Base-by-base conservation (phyloP, 2,888 invertebrate genomes). In the Nomada flava region DNA sequence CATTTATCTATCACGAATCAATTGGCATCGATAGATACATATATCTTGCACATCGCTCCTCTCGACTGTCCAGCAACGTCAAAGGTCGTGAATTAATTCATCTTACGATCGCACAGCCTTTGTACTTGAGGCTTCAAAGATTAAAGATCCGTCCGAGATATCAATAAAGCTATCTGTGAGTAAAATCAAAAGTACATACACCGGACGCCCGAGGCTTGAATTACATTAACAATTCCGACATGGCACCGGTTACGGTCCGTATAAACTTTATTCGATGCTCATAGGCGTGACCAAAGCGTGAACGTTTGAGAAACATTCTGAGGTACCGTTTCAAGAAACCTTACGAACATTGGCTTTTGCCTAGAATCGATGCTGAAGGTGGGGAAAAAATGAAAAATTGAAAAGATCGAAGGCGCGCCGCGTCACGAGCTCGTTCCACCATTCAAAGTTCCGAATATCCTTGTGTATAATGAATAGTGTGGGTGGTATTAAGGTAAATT, bases 211-310 rank as follows among this genome's bases (percentile, higher is more conserved):
- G 36, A 13, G 79, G 79, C 69, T 52, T 79, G 78, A 57, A 78
- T 79, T 57, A 47, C 78, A 79, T 68, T 78, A 79, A 50, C 63
- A 42, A 36, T 79, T 69, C 79, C 18, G 79, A 79, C 78, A 78
- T 78, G 77, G 78, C 62, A 57, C 23, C 50, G 68, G 77, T 68
- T 78, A 77, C 18, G 79, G 62, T 57, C 52, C 50, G 65, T 72
- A 72, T 72, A 47, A 50, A 26, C 59, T 53, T 72, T 72, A 80
- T 71, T 72, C 80, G 63, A 80, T 71, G 68, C 44, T 52, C 23
- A 26, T 44, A 64, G 72, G 72, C 80, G 80, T 80, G 80, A 62
- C 62, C 42, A 72, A 29, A 11, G 26, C 80, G 67, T 80, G 80
- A 65, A 80, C 80, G 11, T 47, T 79, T 29, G 36, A 47, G 23